Percentiles rank a stretch among this genome's conserved stretches.
These are phyloP conservation scores for Microcebus tavaratra DNA, from an alignment of 2,113 vertebrate genomes.

Conservation along the genomic window DNA sequence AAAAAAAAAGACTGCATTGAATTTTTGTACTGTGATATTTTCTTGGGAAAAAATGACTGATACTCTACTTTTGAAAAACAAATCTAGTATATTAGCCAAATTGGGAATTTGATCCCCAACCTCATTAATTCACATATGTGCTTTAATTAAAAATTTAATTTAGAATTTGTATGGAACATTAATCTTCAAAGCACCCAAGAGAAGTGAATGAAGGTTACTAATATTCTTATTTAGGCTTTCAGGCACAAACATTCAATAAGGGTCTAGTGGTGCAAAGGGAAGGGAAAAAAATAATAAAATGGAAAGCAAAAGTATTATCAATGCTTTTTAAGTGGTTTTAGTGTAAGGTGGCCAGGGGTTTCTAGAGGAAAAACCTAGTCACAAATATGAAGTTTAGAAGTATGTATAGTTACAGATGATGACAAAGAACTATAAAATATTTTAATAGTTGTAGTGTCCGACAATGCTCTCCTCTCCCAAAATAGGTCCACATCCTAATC, in stretches of 20 bases:
- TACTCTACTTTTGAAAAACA: not conserved
- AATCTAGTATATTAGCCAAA: constrained; percentile 49
- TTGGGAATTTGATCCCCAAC: constrained; percentile 2
- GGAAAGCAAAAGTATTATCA: not conserved
- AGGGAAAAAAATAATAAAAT: not conserved
- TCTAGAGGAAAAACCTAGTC: not conserved
- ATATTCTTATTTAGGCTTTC: constrained; percentile 41
- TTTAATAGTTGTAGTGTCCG: not conserved
- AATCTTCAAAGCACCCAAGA: constrained; percentile 30
- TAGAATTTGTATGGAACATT: constrained; percentile 52
- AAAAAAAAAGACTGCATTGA: constrained; percentile 23
- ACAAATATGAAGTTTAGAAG: not conserved
- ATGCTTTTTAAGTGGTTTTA: not conserved
- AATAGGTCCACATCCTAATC: not conserved
- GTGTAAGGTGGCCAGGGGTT: not conserved
- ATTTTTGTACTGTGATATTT: constrained; percentile 20
- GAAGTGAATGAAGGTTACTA: not conserved
- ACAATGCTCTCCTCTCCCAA: not conserved
- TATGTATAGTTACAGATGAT: not conserved
- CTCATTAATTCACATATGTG: constrained; percentile 59
- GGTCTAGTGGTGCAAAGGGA: not conserved
- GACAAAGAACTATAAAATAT: not conserved
- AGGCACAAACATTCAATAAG: constrained; percentile 9
- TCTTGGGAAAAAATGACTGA: not conserved
- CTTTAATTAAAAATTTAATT: constrained; percentile 71